Base-by-base conservation (phyloP, 1,140 invertebrate genomes). In the Linepithema humile region DNA sequence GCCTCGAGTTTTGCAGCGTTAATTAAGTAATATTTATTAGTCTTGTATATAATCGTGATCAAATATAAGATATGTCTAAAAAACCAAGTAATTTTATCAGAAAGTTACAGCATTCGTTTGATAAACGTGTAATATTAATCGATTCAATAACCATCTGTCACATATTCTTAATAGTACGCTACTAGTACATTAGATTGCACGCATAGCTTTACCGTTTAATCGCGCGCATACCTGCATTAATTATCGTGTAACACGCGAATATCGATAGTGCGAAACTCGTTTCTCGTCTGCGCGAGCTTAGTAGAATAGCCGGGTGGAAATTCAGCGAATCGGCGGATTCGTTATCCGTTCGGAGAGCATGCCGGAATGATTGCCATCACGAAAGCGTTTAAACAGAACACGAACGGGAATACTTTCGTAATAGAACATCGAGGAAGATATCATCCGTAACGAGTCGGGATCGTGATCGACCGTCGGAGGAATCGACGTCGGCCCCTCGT, bases 391-490 rank as follows among this genome's bases (percentile, higher is more conserved):
- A 55, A 48, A 55, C 48, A 17, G 29, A 35, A 55, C 69, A 15
- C 38, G 6, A 60, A 3, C 15, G 3, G 9, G 7, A 48, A 45
- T 72, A 59, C 12, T 15, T 20, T 82, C 40, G 29, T 72, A 43
- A 82, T 2, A 12, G 23, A 45, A 60, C 38, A 59, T 82, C 78
- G 69, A 84, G 85, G 45, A 74, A 87, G 82, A 87, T 65, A 62
- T 87, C 86, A 85, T 88, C 59, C 73, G 83, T 84, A 85, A 88
- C 83, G 75, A 88, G 50, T 75, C 23, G 83, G 45, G 23, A 83
- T 82, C 83, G 67, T 77, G 87, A 89, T 89, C 78, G 87, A 88
- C 65, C 82, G 48, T 50, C 43, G 82, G 64, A 83, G 75, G 75
- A 72, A 88, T 88, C 83, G 72, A 83, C 59, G 59, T 4, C 45